Conservation (phyloP, 2,888 invertebrate species). For the Coenonympha glycerion region DNA sequence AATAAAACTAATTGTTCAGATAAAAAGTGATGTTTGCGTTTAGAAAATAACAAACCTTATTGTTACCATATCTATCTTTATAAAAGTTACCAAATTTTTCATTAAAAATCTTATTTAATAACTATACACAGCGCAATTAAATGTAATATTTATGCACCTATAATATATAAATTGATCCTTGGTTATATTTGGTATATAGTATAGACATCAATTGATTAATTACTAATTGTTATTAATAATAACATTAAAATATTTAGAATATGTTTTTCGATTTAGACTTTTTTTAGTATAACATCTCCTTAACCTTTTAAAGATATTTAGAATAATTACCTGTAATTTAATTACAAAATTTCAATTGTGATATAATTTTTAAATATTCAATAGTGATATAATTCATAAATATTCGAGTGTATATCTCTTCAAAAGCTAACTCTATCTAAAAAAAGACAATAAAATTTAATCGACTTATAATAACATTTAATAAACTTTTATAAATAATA, state of each 20-base stretch:
- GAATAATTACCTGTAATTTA: conserved; percentile 10
- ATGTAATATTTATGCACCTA: not conserved
- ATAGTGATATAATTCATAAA: too few species aligned
- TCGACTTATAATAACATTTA: not conserved
- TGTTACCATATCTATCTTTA: too few species aligned
- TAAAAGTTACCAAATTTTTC: not conserved
- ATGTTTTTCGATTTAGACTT: not conserved
- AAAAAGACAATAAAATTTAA: too few species aligned
- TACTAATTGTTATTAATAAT: not conserved
- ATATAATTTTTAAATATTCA: too few species aligned
- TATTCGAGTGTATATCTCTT: too few species aligned
- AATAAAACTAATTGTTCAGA: too few species aligned
- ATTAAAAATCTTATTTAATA: not conserved
- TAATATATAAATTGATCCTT: conserved; percentile 1
- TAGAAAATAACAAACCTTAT: too few species aligned
- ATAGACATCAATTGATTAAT: too few species aligned
- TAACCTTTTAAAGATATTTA: not conserved
- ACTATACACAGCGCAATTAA: not conserved
- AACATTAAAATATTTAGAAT: conserved; percentile 1
- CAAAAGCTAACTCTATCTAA: too few species aligned
- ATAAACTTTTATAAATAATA: not conserved
- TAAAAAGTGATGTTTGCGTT: too few species aligned
- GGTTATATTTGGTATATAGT: conserved; percentile 14
- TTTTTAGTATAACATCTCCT: too few species aligned
- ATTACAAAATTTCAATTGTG: conserved; percentile 13